These are phyloP conservation scores for Zeus faber DNA, from an alignment of 2,113 vertebrate species.

Conservation along the genomic window DNA sequence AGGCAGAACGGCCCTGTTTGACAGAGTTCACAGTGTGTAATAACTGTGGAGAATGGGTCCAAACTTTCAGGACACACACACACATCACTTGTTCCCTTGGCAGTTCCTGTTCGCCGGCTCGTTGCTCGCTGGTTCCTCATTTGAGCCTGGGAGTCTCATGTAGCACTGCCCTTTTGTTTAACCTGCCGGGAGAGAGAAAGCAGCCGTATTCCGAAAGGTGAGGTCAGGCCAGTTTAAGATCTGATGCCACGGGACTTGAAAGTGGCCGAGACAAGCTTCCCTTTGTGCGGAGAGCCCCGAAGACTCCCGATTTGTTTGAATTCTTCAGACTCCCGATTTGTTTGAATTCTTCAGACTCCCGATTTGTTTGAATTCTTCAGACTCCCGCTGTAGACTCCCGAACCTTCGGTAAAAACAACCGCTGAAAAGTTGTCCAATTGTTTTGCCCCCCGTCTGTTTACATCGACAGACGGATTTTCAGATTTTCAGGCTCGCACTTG, in stretches of 20 bases:
- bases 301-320: neutral
- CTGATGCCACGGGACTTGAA: neutral
- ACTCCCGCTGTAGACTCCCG: no score
- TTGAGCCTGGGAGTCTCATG: no score
- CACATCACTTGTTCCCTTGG: conserved; percentile 32
- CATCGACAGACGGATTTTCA: no score
- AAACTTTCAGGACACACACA: neutral
- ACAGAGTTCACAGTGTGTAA: neutral
- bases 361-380: no score
- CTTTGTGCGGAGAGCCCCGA: neutral
- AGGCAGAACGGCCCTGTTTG: neutral
- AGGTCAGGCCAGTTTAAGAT: conserved; percentile 13
- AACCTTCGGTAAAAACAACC: no score
- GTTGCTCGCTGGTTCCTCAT: conserved; percentile 7
- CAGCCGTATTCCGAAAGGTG: no score
- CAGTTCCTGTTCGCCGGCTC: neutral
- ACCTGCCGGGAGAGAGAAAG: conserved; percentile 12
- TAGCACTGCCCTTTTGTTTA: no score
- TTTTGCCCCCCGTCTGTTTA: no score
- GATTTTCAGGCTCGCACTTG: no score
- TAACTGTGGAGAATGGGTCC: neutral
- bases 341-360: no score
- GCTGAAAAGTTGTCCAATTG: no score
- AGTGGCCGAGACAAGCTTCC: neutral
- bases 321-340: no score